Conservation (phyloP, 2,888 invertebrate genomes). For the Asteroscopus sphinx region DNA sequence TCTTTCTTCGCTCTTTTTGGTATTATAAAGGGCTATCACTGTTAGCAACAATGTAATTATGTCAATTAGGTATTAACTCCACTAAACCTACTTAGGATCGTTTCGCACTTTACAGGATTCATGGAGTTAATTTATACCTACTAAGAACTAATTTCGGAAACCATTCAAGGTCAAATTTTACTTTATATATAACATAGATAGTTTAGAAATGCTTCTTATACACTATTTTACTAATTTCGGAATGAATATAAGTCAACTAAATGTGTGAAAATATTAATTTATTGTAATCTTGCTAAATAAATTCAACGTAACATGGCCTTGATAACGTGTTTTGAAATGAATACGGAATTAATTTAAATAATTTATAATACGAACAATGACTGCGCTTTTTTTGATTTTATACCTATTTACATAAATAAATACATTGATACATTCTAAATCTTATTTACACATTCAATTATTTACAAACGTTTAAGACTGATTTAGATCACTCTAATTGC, state of each 20-base stretch:
- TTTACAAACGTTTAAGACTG: conserved; percentile 25
- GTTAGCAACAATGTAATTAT: not conserved
- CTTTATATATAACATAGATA: not conserved
- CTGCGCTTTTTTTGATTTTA: not conserved
- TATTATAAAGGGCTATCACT: too few species aligned
- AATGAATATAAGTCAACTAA: conserved; percentile 1
- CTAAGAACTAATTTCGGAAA: conserved; percentile 11
- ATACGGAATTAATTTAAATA: conserved; percentile 42
- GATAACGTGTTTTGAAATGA: conserved; percentile 30
- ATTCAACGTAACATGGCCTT: conserved; percentile 36
- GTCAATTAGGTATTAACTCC: conserved; percentile 27
- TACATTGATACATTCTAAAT: too few species aligned
- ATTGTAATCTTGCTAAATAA: conserved; percentile 35
- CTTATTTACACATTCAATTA: conserved; percentile 3
- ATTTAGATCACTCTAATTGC: conserved; percentile 38
- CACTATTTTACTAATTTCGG: conserved; percentile 5
- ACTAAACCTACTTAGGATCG: conserved; percentile 37
- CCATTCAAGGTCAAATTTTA: conserved; percentile 4
- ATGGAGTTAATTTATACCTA: conserved; percentile 5
- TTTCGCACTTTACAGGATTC: conserved; percentile 42
- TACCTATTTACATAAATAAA: too few species aligned
- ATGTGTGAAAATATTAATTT: conserved; percentile 23
- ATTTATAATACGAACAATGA: not conserved
- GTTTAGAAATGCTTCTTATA: too few species aligned
- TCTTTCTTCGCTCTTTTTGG: too few species aligned